Conservation (phyloP, 1,140 invertebrate species). For the Metaphire vulgaris region DNA sequence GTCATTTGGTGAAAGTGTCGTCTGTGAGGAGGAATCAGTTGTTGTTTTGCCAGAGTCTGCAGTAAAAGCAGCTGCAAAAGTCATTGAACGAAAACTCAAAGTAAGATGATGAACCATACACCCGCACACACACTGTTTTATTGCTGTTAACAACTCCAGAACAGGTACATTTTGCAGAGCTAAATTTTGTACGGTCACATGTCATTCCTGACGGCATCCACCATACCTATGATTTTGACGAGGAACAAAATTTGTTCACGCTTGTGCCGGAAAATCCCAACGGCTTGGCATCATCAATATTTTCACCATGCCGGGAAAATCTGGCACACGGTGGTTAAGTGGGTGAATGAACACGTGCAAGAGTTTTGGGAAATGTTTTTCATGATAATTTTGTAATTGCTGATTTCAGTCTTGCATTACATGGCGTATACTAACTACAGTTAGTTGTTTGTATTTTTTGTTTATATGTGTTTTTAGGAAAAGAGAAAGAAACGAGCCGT, state of each 20-base stretch:
- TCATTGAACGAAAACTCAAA: background rate
- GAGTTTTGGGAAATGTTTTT: background rate
- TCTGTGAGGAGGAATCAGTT: background rate
- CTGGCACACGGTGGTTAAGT: no score
- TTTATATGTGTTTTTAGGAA: slow-evolving; percentile 2
- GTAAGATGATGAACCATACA: no score
- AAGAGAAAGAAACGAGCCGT: slow-evolving; percentile 7
- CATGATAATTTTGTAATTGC: background rate
- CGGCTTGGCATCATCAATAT: background rate
- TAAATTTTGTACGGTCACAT: background rate
- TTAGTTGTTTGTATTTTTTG: background rate
- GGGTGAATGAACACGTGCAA: background rate
- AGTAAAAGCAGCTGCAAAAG: background rate
- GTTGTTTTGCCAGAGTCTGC: background rate
- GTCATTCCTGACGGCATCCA: background rate
- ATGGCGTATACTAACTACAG: background rate
- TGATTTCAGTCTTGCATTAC: background rate
- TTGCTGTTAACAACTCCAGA: no score
- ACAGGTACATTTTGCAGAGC: background rate
- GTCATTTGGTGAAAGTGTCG: background rate
- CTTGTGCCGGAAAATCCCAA: background rate
- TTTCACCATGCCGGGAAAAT: no score
- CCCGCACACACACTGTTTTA: no score
- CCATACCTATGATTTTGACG: background rate
- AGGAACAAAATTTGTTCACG: background rate